Evolutionary conservation across 2,797 vertebrate genomes (phyloP).

Genomic region (Enteromius treurensis): DNA sequence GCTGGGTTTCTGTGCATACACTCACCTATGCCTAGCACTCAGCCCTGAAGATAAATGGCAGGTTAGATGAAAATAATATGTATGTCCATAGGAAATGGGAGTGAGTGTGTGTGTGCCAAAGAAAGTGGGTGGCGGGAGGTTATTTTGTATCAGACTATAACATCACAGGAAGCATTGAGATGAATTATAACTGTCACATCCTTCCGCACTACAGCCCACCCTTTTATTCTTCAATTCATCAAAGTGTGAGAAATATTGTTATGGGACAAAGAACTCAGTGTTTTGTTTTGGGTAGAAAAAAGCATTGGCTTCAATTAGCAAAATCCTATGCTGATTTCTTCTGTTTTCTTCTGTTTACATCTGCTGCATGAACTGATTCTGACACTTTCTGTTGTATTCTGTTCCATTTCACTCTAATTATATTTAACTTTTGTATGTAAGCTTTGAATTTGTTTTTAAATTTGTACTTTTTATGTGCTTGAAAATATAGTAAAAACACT

Average conservation of each 20-base stretch:
- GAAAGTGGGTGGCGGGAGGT: conserved; percentile 90
- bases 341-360: background rate
- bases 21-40: conserved; percentile 74
- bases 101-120: conserved; percentile 79
- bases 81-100: conserved; percentile 99
- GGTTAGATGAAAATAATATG: conserved; percentile 98
- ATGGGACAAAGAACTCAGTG: conserved; percentile 66
- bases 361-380: background rate
- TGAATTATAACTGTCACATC: conserved; percentile 75
- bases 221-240: conserved; percentile 52
- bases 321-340: background rate
- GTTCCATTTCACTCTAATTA: background rate
- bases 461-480: background rate
- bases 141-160: conserved; percentile 89
- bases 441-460: background rate
- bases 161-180: conserved; percentile 79
- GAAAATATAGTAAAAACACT: background rate
- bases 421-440: background rate
- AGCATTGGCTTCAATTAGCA: background rate
- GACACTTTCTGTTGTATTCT: background rate
- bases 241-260: conserved; percentile 72
- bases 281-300: background rate
- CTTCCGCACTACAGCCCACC: conserved; percentile 49
- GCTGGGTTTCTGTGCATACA: conserved; percentile 84
- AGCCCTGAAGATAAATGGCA: conserved; percentile 99